Evolutionary conservation across 1,140 invertebrate species (phyloP).

Genomic region (Bombus pyrosoma): DNA sequence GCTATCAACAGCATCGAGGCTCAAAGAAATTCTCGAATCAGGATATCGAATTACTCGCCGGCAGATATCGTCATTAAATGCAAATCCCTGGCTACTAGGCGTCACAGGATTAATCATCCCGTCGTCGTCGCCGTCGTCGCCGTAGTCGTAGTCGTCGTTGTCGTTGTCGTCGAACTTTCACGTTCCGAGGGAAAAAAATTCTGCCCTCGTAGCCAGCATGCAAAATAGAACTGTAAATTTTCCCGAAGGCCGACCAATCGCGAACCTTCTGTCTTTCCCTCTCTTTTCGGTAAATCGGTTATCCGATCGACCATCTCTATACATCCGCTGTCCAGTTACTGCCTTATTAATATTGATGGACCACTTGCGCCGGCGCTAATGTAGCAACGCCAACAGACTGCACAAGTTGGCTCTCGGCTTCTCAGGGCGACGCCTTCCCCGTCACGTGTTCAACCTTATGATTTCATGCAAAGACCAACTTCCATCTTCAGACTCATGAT

Average conservation of each 20-base stretch:
- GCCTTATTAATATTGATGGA: slow-evolving; percentile 73
- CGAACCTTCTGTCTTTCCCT: neutral
- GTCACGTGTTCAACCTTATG: slow-evolving; percentile 56
- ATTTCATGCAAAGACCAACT: slow-evolving; percentile 56
- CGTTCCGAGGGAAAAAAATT: neutral
- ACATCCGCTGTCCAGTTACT: slow-evolving; percentile 56
- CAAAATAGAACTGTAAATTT: slow-evolving; percentile 7
- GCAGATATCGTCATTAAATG: slow-evolving; percentile 24
- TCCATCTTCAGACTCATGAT: slow-evolving; percentile 41
- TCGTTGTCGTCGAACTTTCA: neutral
- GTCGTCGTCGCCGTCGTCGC: neutral
- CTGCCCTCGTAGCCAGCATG: neutral
- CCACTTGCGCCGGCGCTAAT: slow-evolving; percentile 68
- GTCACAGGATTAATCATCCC: neutral
- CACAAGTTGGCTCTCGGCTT: slow-evolving; percentile 22
- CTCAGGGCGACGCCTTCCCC: slow-evolving; percentile 22
- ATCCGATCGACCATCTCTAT: slow-evolving; percentile 50
- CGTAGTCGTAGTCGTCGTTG: neutral
- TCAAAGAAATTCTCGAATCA: neutral
- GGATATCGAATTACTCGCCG: slow-evolving; percentile 18
- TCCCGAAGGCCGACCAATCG: neutral
- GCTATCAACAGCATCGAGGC: neutral
- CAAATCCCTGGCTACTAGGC: slow-evolving; percentile 15
- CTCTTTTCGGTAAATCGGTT: slow-evolving; percentile 31
- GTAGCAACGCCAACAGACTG: slow-evolving; percentile 48